These are phyloP conservation scores for Corythoichthys intestinalis DNA, from an alignment of 2,113 vertebrate species.

Conservation along the genomic window DNA sequence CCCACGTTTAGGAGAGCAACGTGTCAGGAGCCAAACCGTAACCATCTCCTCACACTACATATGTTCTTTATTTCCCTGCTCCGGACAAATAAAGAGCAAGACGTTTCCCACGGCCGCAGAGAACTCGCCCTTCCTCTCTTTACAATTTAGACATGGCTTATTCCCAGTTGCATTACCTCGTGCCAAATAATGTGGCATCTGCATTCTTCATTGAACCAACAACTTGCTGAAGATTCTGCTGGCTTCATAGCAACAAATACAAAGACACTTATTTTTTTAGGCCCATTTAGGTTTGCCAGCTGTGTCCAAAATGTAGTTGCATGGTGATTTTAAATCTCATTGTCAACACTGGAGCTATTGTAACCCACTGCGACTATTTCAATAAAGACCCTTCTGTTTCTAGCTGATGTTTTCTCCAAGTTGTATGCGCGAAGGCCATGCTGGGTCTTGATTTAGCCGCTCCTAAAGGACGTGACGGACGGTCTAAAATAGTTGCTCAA, in stretches of 20 bases:
- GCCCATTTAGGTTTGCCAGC: neutral
- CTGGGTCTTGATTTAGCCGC: neutral
- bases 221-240: neutral
- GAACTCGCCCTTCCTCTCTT: neutral
- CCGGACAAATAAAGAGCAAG: neutral
- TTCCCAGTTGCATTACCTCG: neutral
- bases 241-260: neutral
- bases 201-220: neutral
- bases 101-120: neutral
- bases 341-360: constrained; percentile 2
- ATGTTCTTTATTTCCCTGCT: neutral
- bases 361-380: neutral
- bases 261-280: constrained; percentile 9
- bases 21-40: constrained; percentile 4
- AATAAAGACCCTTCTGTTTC: neutral
- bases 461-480: neutral
- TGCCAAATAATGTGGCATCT: neutral
- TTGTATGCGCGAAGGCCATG: neutral
- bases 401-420: neutral
- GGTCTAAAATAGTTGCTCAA: neutral
- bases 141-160: neutral
- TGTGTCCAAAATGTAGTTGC: neutral
- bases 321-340: neutral
- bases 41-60: neutral
- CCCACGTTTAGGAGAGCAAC: constrained; percentile 16